Evolutionary conservation across 2,888 invertebrate species (phyloP).

Genomic region (Platycheirus albimanus): DNA sequence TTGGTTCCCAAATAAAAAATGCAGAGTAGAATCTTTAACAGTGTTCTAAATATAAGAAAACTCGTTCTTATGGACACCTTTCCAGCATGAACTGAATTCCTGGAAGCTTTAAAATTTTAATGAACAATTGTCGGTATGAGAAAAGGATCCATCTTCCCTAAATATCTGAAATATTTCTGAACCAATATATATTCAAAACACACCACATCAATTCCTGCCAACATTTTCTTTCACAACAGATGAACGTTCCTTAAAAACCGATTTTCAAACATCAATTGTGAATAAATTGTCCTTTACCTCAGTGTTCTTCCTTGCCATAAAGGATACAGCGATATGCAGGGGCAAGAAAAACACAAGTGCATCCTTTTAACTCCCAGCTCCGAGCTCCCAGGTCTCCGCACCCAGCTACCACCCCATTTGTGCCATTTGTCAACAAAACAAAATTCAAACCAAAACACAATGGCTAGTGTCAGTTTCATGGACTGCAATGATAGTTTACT

Average conservation of each 20-base stretch:
- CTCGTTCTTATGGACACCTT: no score
- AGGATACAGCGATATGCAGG: no score
- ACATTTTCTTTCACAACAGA: conserved; percentile 8
- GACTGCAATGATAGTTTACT: conserved; percentile 35
- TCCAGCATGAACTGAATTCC: no score
- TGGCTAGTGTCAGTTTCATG: conserved; percentile 29
- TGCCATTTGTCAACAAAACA: conserved; percentile 13
- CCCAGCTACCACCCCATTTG: neutral
- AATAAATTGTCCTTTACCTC: conserved; percentile 8
- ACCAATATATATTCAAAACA: neutral
- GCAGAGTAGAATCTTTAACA: no score
- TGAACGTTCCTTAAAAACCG: neutral
- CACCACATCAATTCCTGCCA: neutral
- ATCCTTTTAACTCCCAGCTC: neutral
- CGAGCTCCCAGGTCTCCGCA: no score
- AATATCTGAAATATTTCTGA: neutral
- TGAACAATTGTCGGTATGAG: no score
- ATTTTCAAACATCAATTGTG: conserved; percentile 2
- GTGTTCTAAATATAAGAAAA: no score
- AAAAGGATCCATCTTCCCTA: no score
- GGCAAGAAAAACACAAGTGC: neutral
- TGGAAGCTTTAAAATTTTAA: no score
- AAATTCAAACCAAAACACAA: conserved; percentile 29
- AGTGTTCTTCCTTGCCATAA: neutral
- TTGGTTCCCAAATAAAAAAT: no score